A percentile compares a stretch with the other conserved stretches of the same genome.
Conservation (phyloP, 2,797 vertebrate genomes). For the Chaetodon trifasciatus region DNA sequence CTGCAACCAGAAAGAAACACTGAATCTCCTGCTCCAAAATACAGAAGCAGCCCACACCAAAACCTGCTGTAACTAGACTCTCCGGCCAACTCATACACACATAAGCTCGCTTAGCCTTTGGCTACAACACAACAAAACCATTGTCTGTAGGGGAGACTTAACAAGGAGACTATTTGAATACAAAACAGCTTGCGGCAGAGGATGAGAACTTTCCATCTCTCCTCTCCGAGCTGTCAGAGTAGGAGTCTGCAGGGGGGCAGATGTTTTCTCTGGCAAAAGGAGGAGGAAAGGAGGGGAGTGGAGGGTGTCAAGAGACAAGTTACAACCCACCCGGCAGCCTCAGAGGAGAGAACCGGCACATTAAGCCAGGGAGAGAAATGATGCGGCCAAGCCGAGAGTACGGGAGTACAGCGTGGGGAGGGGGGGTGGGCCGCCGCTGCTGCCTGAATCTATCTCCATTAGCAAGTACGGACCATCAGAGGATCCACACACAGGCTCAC, state of each 20-base stretch:
- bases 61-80: slow-evolving; percentile 37
- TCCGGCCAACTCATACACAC: slow-evolving; percentile 24
- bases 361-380: slow-evolving; percentile 78
- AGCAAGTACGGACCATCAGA: slow-evolving; percentile 72
- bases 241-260: slow-evolving; percentile 65
- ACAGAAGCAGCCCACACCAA: slow-evolving; percentile 32
- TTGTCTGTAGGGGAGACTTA: slow-evolving; percentile 68
- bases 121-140: slow-evolving; percentile 61
- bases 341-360: slow-evolving; percentile 69
- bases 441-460: slow-evolving; percentile 82
- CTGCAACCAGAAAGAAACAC: slow-evolving; percentile 11
- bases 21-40: slow-evolving; percentile 31
- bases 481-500: slow-evolving; percentile 62
- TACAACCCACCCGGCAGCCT: slow-evolving; percentile 74
- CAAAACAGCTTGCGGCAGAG: slow-evolving; percentile 71
- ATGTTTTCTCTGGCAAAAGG: slow-evolving; percentile 68
- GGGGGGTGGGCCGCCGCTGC: slow-evolving; percentile 33
- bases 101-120: slow-evolving; percentile 59
- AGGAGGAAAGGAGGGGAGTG: slow-evolving; percentile 32
- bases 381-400: slow-evolving; percentile 58
- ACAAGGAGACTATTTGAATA: slow-evolving; percentile 75
- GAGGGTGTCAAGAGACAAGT: slow-evolving; percentile 73
- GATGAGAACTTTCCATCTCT: slow-evolving; percentile 78
- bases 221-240: slow-evolving; percentile 70
- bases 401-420: slow-evolving; percentile 22